Evolutionary conservation across 2,113 vertebrate genomes (phyloP), one percentile per base, ranked within the genome.

Genomic region (Oplegnathus fasciatus): DNA sequence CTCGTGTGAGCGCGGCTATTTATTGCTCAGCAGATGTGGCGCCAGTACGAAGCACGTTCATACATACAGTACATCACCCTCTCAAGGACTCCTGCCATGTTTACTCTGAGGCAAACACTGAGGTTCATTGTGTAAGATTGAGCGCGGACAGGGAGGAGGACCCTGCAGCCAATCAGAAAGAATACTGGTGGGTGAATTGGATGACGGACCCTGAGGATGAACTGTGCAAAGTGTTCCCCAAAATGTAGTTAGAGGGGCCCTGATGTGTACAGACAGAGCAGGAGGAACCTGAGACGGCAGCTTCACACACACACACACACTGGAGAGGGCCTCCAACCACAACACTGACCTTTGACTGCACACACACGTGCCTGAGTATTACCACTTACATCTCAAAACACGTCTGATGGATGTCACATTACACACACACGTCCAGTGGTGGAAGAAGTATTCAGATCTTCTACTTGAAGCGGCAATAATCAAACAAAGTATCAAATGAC

Each of bases 61-160:
- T 18, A 28, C 74, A 34, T 18, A 28, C 46, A 26, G 57, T 17
- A n/a, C 40, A 26, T 66, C 46, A 40, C 34, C 50, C 57, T 14
- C 34, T 55, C 37, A 40, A 52, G 40, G 58, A 42, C 50, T n/a
- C 42, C 30, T 24, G 80, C 78, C 44, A 44, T 83, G 88, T 86
- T 92, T 84, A 80, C 62, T 44, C 62, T 14, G 28, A 69, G 61
- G 1, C 24, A 79, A 86, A 93, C 85, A 77, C 42, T 52, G 83
- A 46, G 65, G 44, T 22, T 83, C 67, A 54, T 93, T 88, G 86
- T 88, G 67, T 80, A 88, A 86, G 82, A 55, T 1, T 1, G n/a
- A 81, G 73, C 50, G 8, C 3, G 13, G 48, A 42, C 48, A 15
- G 66, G 79, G 78, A 75, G 70, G 87, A 57, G 58, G 24, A 11